Conservation (phyloP, 2,113 vertebrate species). For the Hepsetus odoe region DNA sequence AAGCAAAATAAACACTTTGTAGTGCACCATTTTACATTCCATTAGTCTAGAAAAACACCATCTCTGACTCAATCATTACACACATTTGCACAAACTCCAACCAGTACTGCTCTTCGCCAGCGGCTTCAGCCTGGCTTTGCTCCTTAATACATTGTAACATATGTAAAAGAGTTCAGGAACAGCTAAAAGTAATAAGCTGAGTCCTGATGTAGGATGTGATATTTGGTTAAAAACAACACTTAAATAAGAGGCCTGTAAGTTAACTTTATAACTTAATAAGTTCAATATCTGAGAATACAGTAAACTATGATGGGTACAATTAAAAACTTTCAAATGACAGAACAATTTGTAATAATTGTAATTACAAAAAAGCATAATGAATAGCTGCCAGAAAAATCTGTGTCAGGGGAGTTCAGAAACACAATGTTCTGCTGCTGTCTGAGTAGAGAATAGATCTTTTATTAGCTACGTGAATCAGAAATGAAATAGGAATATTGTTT, state of each 20-base stretch:
- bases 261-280: too few relatives aligned
- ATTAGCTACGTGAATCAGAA: too few relatives aligned
- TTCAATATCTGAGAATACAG: too few relatives aligned
- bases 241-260: not conserved
- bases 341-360: too few relatives aligned
- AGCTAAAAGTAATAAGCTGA: not conserved
- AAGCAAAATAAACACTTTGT: constrained; percentile 55
- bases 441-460: too few relatives aligned
- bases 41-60: constrained; percentile 29
- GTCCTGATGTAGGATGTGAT: not conserved
- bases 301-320: too few relatives aligned
- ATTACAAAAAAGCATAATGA: too few relatives aligned
- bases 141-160: not conserved
- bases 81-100: constrained; percentile 11
- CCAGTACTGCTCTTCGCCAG: not conserved
- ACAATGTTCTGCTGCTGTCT: too few relatives aligned
- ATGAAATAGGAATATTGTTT: too few relatives aligned
- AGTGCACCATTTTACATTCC: constrained; percentile 51
- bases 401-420: too few relatives aligned
- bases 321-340: too few relatives aligned
- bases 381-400: too few relatives aligned
- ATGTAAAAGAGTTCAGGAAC: not conserved
- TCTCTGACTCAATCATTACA: constrained; percentile 22
- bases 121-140: not conserved
- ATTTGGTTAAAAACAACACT: not conserved